Percentiles rank a stretch among this genome's conserved stretches.
Conservation (phyloP, 2,797 vertebrate species). For the Sebastes itinus region DNA sequence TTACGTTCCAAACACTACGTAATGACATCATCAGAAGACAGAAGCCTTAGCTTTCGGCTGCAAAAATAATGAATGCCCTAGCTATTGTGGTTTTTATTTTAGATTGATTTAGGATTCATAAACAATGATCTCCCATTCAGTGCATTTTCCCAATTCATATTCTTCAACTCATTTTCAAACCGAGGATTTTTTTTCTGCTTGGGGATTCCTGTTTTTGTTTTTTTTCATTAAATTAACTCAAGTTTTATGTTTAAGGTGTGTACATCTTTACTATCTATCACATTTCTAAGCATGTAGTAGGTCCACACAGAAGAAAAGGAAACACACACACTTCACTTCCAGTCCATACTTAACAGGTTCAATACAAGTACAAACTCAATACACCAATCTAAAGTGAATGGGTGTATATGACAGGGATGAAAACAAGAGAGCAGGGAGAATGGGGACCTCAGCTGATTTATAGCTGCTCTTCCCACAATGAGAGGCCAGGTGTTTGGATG, state of each 20-base stretch:
- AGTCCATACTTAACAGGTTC: slow-evolving; percentile 42
- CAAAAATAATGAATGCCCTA: background rate
- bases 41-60: background rate
- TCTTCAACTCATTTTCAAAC: background rate
- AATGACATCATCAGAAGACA: background rate
- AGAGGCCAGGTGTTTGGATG: slow-evolving; percentile 66
- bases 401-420: slow-evolving; percentile 52
- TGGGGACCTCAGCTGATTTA: slow-evolving; percentile 58
- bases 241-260: background rate
- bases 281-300: background rate
- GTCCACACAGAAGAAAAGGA: slow-evolving; percentile 18
- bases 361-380: slow-evolving; percentile 61
- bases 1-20: background rate
- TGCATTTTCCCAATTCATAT: background rate
- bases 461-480: slow-evolving; percentile 45
- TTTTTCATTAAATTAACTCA: background rate
- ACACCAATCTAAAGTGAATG: slow-evolving; percentile 46
- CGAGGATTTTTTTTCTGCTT: background rate
- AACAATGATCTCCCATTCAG: background rate
- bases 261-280: background rate
- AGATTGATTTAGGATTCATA: background rate
- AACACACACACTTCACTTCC: slow-evolving; percentile 9
- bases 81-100: background rate
- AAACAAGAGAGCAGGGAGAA: slow-evolving; percentile 57
- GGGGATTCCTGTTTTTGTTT: background rate